Evolutionary conservation across 2,113 vertebrate species (phyloP), one percentile per base, ranked within the genome.

Genomic region (Phylloscopus whistleri): DNA sequence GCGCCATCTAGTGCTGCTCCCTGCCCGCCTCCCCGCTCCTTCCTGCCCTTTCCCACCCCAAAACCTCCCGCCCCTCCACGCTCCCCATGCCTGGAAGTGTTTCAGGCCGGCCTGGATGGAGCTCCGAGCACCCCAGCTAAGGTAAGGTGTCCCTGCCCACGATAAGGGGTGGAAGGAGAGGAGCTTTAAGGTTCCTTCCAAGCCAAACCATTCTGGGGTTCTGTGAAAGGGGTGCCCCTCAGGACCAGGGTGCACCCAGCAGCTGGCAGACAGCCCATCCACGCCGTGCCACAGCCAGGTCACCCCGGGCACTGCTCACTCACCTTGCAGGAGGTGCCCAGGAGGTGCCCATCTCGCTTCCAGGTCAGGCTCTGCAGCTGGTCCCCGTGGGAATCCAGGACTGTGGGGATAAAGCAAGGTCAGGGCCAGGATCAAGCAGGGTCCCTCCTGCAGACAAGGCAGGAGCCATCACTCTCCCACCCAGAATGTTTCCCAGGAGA

Each of bases 241-340:
- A 3, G 43, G 21, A 18, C 5, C 37, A 3, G 31, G 31, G 70
- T 3, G 4, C 31, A 43, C 4, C 23, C 44, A 43, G 28, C 37
- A 17, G 41, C 43, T 10, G 9, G 51, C 37, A 21, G 35, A 39
- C 44, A 11, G 75, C 43, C 75, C 3, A 13, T n/a, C 48, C 13
- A 0, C 1, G 74, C 73, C 3, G 8, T 8, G 48, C 33, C 8
- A 15, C 17, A 3, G n/a, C 4, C 24, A 15, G 39, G 68, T 15
- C 1, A 4, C 16, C 66, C 35, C 1, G 56, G 6, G 17, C 58
- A 63, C 33, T 5, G 76, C 97, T 98, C 92, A 98, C 99, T 98
- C 92, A 98, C 99, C 98, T 99, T 99, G 97, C 98, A 99, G 35
- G 98, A 98, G 4, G 99, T 98, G 48, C 98, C 99, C 27, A 99